Evolutionary conservation across 2,888 invertebrate genomes (phyloP).

Genomic region (Nebria salina): DNA sequence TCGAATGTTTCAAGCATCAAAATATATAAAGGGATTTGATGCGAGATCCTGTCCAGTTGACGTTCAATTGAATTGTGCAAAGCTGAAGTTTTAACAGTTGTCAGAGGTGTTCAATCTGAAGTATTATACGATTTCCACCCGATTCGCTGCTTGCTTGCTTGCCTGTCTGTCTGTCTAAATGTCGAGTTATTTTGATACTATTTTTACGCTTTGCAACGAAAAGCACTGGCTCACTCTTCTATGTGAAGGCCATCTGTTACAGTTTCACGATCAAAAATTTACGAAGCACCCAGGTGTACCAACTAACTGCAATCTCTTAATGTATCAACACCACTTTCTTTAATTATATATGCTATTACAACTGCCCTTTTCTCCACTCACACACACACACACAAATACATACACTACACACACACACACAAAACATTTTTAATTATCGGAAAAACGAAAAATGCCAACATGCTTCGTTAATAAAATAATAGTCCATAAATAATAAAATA

Average conservation of each 20-base stretch:
- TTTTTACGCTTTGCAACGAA: neutral
- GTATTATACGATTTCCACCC: neutral
- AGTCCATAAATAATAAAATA: too few species aligned
- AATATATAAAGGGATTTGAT: neutral
- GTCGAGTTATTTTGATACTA: neutral
- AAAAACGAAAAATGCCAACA: too few species aligned
- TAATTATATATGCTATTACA: neutral
- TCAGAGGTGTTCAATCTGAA: neutral
- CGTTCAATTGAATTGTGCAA: neutral
- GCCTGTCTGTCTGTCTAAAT: neutral
- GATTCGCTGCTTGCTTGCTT: neutral
- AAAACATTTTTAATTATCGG: too few species aligned
- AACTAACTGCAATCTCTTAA: neutral
- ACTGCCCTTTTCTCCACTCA: neutral
- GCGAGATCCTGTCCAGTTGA: neutral
- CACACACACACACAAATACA: neutral
- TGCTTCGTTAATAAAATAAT: too few species aligned
- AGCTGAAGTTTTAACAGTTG: neutral
- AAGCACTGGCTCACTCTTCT: neutral
- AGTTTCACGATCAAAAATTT: conserved; percentile 1
- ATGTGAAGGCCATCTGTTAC: neutral
- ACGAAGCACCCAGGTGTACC: neutral
- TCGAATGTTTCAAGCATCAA: too few species aligned
- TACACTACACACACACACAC: neutral
- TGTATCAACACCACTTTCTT: conserved; percentile 1